These are phyloP conservation scores for Eriocheir sinensis DNA, from an alignment of 1,140 invertebrate genomes.

Conservation along the genomic window DNA sequence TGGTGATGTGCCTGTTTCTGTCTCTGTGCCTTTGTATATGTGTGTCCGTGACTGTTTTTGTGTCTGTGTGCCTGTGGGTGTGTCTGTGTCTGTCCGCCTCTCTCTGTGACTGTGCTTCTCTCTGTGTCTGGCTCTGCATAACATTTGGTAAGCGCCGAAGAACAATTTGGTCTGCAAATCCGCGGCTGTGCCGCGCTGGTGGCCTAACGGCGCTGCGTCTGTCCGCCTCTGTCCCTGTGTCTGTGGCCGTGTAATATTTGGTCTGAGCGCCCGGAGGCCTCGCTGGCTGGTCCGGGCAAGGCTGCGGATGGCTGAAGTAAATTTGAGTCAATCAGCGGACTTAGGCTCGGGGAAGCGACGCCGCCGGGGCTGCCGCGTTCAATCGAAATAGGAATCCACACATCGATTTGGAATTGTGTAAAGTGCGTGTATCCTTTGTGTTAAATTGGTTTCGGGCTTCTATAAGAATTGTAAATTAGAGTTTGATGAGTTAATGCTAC, in stretches of 20 bases:
- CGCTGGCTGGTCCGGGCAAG: background rate
- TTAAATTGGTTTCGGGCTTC: constrained; percentile 52
- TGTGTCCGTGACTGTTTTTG: background rate
- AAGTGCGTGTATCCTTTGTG: constrained; percentile 42
- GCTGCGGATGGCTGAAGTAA: constrained; percentile 20
- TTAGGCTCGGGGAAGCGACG: constrained; percentile 1
- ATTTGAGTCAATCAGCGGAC: constrained; percentile 23
- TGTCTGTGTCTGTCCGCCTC: background rate
- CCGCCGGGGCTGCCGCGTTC: background rate
- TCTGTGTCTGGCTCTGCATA: too few relatives aligned
- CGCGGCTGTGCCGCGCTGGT: too few relatives aligned
- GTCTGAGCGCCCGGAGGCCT: background rate
- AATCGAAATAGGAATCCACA: constrained; percentile 46
- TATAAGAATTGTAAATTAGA: constrained; percentile 64
- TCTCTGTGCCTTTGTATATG: background rate
- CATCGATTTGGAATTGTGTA: constrained; percentile 52
- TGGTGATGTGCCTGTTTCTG: background rate
- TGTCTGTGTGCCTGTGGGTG: background rate
- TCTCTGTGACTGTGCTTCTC: too few relatives aligned
- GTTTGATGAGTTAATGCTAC: constrained; percentile 67
- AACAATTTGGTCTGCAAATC: too few relatives aligned
- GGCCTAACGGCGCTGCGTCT: too few relatives aligned
- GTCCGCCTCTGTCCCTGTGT: too few relatives aligned
- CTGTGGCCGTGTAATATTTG: constrained; percentile 5
- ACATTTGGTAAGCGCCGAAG: too few relatives aligned